These are phyloP conservation scores for Choloepus hoffmanni DNA, from an alignment of 2,113 vertebrate genomes.

Conservation along the genomic window DNA sequence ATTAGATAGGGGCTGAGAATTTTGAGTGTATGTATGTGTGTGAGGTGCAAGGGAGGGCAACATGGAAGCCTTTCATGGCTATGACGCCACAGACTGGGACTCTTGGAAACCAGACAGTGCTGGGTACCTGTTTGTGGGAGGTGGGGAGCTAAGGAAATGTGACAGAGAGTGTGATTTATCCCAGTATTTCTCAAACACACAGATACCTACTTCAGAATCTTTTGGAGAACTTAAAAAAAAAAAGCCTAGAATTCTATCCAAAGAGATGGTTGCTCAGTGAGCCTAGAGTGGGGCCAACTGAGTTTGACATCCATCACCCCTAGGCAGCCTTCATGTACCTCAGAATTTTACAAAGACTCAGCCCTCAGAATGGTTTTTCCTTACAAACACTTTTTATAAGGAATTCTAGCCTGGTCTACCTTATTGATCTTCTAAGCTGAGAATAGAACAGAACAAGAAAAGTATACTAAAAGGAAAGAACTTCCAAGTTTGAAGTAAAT, in stretches of 20 bases:
- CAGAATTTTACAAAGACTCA: not conserved
- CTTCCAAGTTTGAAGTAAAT: not conserved
- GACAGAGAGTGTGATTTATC: not conserved
- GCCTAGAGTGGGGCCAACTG: not conserved
- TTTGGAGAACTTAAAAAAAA: not conserved
- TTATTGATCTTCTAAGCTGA: constrained; percentile 41
- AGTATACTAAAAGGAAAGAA: constrained; percentile 18
- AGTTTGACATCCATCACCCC: not conserved
- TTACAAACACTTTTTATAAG: not conserved
- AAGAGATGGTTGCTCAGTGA: not conserved
- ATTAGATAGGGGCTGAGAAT: not conserved
- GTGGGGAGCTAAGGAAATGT: not conserved
- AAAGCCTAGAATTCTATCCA: not conserved
- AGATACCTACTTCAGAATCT: not conserved
- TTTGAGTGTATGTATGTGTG: not conserved
- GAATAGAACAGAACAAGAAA: constrained; percentile 10
- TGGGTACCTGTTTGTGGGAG: not conserved
- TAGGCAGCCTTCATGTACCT: not conserved
- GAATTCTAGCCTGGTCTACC: not conserved
- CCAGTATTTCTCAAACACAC: not conserved
- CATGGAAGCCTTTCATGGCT: not conserved
- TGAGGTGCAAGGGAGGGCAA: not conserved
- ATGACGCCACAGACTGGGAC: not conserved
- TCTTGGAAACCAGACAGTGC: not conserved
- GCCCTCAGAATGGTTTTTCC: not conserved